Percentiles rank a stretch among this genome's conserved stretches.
phyloP scores from a whole-genome alignment of 1,140 invertebrate genomes.

The Diorhabda elongata region DNA sequence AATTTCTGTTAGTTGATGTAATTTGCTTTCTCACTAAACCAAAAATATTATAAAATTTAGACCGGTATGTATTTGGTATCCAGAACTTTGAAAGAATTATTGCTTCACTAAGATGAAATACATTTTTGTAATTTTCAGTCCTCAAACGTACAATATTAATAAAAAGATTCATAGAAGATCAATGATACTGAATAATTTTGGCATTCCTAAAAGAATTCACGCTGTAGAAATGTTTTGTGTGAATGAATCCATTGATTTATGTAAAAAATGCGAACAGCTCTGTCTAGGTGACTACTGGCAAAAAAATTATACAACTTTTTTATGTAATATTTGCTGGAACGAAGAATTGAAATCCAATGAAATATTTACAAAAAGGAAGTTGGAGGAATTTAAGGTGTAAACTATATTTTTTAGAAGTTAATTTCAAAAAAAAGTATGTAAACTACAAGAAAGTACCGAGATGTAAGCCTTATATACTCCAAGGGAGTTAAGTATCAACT shows the following conservation, averaged over 20 bases:
- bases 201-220: constrained; percentile 25
- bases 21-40: no score
- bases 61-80: background rate
- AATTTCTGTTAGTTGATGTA: no score
- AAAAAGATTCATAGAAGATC: constrained; percentile 27
- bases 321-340: constrained; percentile 36
- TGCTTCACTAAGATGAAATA: no score
- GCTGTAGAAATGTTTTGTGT: constrained; percentile 36
- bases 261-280: constrained; percentile 32
- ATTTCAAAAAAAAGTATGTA: background rate
- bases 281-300: constrained; percentile 40
- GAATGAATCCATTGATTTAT: constrained; percentile 29
- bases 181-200: constrained; percentile 30
- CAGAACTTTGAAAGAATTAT: no score
- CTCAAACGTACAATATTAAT: constrained; percentile 30
- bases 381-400: constrained; percentile 35
- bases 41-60: background rate
- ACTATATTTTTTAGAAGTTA: background rate
- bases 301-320: constrained; percentile 29
- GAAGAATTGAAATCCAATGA: constrained; percentile 29
- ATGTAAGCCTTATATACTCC: background rate
- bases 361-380: constrained; percentile 26
- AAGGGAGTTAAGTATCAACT: background rate
- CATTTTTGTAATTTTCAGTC: constrained; percentile 24
- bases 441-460: background rate